phyloP scores from a whole-genome alignment of 1,140 invertebrate genomes.

The Papilio polytes region DNA sequence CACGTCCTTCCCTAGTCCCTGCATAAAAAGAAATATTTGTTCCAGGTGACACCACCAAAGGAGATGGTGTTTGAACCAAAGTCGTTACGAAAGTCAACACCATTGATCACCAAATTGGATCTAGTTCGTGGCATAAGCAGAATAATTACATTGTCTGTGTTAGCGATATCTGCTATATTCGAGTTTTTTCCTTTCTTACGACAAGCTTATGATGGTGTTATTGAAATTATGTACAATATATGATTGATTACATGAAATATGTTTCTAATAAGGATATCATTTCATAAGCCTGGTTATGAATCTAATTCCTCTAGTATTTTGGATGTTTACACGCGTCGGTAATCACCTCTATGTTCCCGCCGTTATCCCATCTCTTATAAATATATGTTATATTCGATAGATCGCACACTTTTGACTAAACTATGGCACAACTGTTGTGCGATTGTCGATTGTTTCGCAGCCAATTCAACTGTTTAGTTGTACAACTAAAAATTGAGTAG shows the following conservation, averaged over 20 bases:
- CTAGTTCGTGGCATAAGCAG: constrained; percentile 61
- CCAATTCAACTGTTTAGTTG: too few relatives aligned
- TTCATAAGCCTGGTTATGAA: too few relatives aligned
- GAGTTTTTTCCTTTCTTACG: constrained; percentile 66
- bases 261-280: not conserved
- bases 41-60: constrained; percentile 64
- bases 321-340: too few relatives aligned
- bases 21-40: constrained; percentile 32
- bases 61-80: constrained; percentile 48
- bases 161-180: constrained; percentile 54
- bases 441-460: too few relatives aligned
- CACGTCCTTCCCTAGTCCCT: too few relatives aligned
- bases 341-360: too few relatives aligned
- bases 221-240: constrained; percentile 56
- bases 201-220: constrained; percentile 51
- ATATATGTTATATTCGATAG: too few relatives aligned
- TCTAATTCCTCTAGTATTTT: too few relatives aligned
- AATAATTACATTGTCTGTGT: constrained; percentile 50
- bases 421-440: too few relatives aligned
- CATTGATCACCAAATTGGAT: constrained; percentile 54
- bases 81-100: constrained; percentile 61
- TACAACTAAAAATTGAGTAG: too few relatives aligned
- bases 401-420: too few relatives aligned
- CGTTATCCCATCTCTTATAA: too few relatives aligned
- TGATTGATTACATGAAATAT: constrained; percentile 36